Base-by-base conservation (phyloP, 2,888 invertebrate genomes). In the Amiota mariae region DNA sequence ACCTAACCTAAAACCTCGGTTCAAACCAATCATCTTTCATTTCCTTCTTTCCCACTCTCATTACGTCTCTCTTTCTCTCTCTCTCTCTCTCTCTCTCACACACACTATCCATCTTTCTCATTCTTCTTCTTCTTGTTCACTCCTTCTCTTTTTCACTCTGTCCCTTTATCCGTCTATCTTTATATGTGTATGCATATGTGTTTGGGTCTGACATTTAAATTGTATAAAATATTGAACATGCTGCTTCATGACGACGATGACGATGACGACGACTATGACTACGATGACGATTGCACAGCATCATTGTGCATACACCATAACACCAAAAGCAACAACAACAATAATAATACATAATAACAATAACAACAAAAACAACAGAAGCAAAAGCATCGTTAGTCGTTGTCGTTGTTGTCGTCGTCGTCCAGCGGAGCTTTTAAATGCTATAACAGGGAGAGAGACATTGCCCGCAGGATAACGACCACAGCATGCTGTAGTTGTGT, bases 141-240 rank as follows among this genome's bases (percentile, higher is more conserved):
- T 15, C 15, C n/a, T 15, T 12, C 15, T 46, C 61, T 82, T 72
- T 72, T 56, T 74, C 72, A 77, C 68, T 68, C 15, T 71, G 56
- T 56, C 48, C 20, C 18, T 70, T 67, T 61, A 46, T 71, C 46
- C 36, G 4, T n/a, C 11, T 47, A 3, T 11, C 15, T 64, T 24
- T 24, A 1, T 63, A 47, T 54, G 56, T n/a, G 67, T 51, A 47
- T 54, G 56, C n/a, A 67, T 49, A 71, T 59, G 70, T 75, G 24
- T 3, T 24, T 36, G 36, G 36, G 36, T 36, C 36, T 36, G 78
- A 77, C 79, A 79, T 79, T 81, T 79, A 76, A 81, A 84, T 81
- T 54, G 75, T 76, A 77, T 84, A 73, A 83, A 85, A 84, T 81
- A 83, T 83, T 85, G 83, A 83, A 77, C 82, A 84, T 76, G 78